phyloP scores from a whole-genome alignment of 2,797 vertebrate species.

The Sus cebifrons region DNA sequence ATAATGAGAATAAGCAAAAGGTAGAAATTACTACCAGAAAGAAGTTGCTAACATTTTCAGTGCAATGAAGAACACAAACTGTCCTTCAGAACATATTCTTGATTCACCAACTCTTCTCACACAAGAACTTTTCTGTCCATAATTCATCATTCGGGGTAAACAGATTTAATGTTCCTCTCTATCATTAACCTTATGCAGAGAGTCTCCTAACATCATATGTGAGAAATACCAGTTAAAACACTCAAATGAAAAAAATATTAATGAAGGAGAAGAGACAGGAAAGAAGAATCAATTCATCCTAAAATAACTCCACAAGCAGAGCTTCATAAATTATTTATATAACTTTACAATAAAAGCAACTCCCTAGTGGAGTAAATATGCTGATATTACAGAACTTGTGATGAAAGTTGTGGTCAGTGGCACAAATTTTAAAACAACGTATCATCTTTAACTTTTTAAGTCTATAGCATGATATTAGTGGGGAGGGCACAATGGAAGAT shows the following conservation, averaged over 20 bases:
- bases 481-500: background rate
- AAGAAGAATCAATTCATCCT: constrained; percentile 19
- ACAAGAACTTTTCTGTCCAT: background rate
- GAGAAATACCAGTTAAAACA: constrained; percentile 6
- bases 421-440: background rate
- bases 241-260: background rate
- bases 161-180: background rate
- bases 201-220: background rate
- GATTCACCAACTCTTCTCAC: background rate
- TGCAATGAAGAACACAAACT: constrained; percentile 11
- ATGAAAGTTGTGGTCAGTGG: background rate
- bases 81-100: background rate
- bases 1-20: background rate
- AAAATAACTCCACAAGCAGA: constrained; percentile 21
- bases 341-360: constrained; percentile 8
- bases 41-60: constrained; percentile 7
- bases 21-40: constrained; percentile 6
- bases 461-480: background rate
- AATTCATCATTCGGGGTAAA: background rate
- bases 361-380: background rate
- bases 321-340: background rate
- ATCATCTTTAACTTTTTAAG: background rate
- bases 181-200: background rate
- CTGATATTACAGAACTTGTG: background rate
- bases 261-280: background rate